These are phyloP conservation scores for Percopsis omiscomaycus DNA, from an alignment of 2,797 vertebrate genomes.

Conservation along the genomic window DNA sequence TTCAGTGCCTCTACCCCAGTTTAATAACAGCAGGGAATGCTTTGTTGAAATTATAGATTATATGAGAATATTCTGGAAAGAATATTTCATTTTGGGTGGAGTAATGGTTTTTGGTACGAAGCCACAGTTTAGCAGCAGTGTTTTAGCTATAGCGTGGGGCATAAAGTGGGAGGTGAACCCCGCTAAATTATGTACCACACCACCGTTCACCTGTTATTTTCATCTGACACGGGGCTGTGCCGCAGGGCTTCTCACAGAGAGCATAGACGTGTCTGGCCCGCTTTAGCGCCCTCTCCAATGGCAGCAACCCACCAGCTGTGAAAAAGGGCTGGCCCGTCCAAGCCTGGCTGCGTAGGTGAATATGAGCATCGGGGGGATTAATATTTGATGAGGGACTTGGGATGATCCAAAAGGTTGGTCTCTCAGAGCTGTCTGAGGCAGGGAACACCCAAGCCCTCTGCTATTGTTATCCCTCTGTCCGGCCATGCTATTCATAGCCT, in stretches of 20 bases:
- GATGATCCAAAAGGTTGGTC: slow-evolving; percentile 67
- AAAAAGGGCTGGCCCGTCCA: slow-evolving; percentile 51
- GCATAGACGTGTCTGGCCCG: slow-evolving; percentile 10
- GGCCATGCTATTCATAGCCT: slow-evolving; percentile 65
- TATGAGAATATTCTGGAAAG: too few species aligned
- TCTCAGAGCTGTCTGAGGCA: slow-evolving; percentile 61
- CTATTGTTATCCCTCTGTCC: slow-evolving; percentile 65
- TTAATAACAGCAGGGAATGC: too few species aligned
- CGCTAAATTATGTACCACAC: neutral
- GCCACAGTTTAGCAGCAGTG: too few species aligned
- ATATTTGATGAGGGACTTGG: slow-evolving; percentile 73
- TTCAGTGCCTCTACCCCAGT: too few species aligned
- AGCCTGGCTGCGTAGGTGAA: slow-evolving; percentile 31
- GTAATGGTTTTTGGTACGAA: too few species aligned
- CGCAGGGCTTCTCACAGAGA: slow-evolving; percentile 7
- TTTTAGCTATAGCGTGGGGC: too few species aligned
- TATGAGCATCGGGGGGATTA: slow-evolving; percentile 66
- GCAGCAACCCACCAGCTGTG: slow-evolving; percentile 54
- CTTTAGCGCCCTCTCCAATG: slow-evolving; percentile 18
- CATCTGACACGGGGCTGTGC: slow-evolving; percentile 21
- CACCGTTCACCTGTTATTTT: slow-evolving; percentile 19
- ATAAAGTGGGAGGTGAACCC: too few species aligned
- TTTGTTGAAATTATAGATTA: too few species aligned
- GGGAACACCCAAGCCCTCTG: slow-evolving; percentile 72
- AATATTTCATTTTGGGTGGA: too few species aligned